Evolutionary conservation across 1,140 invertebrate species (phyloP).

Genomic region (Anastrepha ludens): DNA sequence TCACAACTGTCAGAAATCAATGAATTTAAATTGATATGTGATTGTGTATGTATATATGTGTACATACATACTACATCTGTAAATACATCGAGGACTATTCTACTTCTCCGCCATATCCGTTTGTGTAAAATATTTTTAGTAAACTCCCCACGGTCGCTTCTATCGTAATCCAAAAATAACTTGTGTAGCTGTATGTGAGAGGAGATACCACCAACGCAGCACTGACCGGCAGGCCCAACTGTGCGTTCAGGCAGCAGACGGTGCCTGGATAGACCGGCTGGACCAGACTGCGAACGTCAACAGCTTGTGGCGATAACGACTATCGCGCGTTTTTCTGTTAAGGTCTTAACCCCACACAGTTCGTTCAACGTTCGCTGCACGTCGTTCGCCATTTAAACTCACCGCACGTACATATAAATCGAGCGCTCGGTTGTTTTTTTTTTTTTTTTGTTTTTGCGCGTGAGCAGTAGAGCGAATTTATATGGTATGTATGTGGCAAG

Average conservation of each 20-base stretch:
- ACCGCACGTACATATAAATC: neutral
- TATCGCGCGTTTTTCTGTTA: slow-evolving; percentile 50
- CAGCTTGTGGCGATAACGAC: slow-evolving; percentile 53
- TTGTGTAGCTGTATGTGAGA: neutral
- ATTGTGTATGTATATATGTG: neutral
- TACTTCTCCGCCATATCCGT: too few relatives aligned
- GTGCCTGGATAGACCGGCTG: neutral
- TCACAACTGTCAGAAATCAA: neutral
- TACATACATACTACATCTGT: neutral
- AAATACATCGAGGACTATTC: neutral
- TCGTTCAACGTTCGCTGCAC: slow-evolving; percentile 26
- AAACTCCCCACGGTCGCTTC: too few relatives aligned
- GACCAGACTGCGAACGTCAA: neutral
- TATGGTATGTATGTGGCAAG: neutral
- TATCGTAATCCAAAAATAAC: too few relatives aligned
- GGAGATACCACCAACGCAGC: neutral
- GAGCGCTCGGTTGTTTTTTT: neutral
- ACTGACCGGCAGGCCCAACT: slow-evolving; percentile 15
- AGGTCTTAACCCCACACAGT: slow-evolving; percentile 56
- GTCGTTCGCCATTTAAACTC: neutral
- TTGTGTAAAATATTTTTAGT: too few relatives aligned
- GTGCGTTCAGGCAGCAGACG: neutral
- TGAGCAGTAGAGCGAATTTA: neutral
- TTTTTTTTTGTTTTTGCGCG: neutral
- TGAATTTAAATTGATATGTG: neutral